Percentiles rank a stretch among this genome's conserved stretches.
These are phyloP conservation scores for Glaucomys volans DNA, from an alignment of 2,113 vertebrate genomes.

Conservation along the genomic window DNA sequence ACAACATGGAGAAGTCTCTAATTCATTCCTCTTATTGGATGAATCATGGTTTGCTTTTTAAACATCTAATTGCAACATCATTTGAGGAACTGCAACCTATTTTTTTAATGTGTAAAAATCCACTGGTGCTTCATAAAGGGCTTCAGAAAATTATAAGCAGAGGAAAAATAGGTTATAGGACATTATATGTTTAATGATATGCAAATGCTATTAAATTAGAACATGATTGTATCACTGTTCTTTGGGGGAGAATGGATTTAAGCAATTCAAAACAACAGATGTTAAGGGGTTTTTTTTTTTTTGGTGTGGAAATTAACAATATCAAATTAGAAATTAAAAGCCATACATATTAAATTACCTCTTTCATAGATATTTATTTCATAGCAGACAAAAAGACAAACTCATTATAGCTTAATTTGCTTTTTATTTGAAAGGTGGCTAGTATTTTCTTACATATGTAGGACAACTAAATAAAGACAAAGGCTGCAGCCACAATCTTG, in stretches of 20 bases:
- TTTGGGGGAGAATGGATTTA: conserved; percentile 57
- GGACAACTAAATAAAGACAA: neutral
- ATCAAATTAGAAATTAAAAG: conserved; percentile 56
- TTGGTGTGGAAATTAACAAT: conserved; percentile 16
- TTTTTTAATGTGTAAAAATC: conserved; percentile 44
- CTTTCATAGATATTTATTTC: conserved; percentile 10
- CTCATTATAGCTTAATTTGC: neutral
- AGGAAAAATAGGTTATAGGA: conserved; percentile 26
- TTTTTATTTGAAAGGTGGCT: neutral
- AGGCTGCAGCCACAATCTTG: neutral
- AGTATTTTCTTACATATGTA: neutral
- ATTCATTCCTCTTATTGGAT: neutral
- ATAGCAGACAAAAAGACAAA: neutral
- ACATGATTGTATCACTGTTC: conserved; percentile 29
- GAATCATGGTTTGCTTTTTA: neutral
- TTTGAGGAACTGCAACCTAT: conserved; percentile 37
- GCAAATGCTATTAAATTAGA: conserved; percentile 67
- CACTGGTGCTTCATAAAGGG: neutral
- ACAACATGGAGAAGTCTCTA: neutral
- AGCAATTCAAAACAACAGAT: conserved; percentile 51
- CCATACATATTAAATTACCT: conserved; percentile 9
- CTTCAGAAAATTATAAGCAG: neutral
- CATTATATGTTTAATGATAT: conserved; percentile 56
- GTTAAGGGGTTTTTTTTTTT: neutral
- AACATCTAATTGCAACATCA: conserved; percentile 46